Conservation (phyloP, 2,113 vertebrate genomes). For the Stegastes partitus region DNA sequence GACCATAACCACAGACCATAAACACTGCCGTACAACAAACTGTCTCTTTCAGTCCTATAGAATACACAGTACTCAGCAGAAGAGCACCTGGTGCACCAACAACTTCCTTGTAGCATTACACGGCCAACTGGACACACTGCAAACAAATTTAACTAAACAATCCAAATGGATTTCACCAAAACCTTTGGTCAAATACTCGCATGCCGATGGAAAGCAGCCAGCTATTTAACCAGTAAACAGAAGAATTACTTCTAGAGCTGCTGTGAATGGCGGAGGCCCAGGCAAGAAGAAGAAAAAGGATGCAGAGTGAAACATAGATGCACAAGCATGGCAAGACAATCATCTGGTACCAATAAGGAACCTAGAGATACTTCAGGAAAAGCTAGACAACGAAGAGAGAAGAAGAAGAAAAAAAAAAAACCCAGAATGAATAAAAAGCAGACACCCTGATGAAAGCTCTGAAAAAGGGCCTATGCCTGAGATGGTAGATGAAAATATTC, state of each 20-base stretch:
- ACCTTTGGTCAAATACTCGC: slow-evolving; percentile 44
- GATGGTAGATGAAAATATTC: slow-evolving; percentile 58
- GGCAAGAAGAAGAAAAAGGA: slow-evolving; percentile 16
- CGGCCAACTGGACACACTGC: slow-evolving; percentile 55
- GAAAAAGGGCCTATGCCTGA: slow-evolving; percentile 42
- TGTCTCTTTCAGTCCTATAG: too few relatives aligned
- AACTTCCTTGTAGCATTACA: slow-evolving; percentile 46
- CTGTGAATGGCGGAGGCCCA: slow-evolving; percentile 6
- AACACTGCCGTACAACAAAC: not conserved
- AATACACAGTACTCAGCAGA: not conserved
- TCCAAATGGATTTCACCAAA: slow-evolving; percentile 42
- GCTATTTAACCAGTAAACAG: slow-evolving; percentile 69
- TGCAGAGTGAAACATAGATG: slow-evolving; percentile 36
- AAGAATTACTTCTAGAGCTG: slow-evolving; percentile 42
- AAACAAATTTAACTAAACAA: slow-evolving; percentile 53
- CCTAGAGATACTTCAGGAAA: slow-evolving; percentile 52
- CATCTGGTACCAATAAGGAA: slow-evolving; percentile 78
- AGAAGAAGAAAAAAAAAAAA: slow-evolving; percentile 46
- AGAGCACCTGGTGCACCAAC: not conserved
- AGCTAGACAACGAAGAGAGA: slow-evolving; percentile 25
- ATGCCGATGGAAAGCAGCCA: slow-evolving; percentile 43
- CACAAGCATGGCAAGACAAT: slow-evolving; percentile 45
- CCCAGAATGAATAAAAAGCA: slow-evolving; percentile 59
- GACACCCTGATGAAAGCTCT: slow-evolving; percentile 53
- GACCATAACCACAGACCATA: not conserved